Conservation (phyloP, 2,797 vertebrate species). For the Poeciliopsis paucimaculata region DNA sequence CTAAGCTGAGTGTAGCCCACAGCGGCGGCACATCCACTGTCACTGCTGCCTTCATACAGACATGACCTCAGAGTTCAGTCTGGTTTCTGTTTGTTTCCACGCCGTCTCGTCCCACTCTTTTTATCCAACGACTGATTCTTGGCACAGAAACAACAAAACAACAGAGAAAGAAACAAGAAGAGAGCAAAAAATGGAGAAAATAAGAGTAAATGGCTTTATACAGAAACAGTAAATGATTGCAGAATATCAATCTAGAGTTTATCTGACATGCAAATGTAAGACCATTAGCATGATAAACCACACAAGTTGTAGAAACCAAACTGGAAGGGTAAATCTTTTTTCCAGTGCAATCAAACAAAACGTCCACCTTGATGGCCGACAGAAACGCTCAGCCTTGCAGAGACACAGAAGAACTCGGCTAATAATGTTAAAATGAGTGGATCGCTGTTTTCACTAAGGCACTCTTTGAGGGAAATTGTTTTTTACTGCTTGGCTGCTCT, state of each 20-base stretch:
- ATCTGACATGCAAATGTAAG: not conserved
- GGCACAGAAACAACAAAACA: constrained; percentile 1
- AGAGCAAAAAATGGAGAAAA: constrained; percentile 3
- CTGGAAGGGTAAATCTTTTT: not conserved
- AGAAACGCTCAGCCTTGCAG: constrained; percentile 9
- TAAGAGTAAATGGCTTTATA: not conserved
- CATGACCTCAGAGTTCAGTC: constrained; percentile 21
- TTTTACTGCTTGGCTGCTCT: constrained; percentile 65
- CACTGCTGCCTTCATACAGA: not conserved
- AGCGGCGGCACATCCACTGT: constrained; percentile 1
- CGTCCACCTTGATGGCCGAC: not conserved
- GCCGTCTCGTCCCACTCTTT: not conserved
- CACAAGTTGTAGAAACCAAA: not conserved
- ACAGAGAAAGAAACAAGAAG: not conserved
- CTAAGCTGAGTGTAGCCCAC: not conserved
- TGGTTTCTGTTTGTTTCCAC: constrained; percentile 26
- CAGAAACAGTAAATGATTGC: not conserved
- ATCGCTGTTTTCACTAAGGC: constrained; percentile 54
- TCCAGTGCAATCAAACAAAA: not conserved
- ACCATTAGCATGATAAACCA: not conserved
- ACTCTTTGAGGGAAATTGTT: constrained; percentile 59
- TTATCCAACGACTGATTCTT: constrained; percentile 15
- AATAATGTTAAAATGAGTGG: constrained; percentile 40
- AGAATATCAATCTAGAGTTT: not conserved
- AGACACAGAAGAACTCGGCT: constrained; percentile 10